Evolutionary conservation across 35 echinoderm and acorn worm genomes (phyloP), one percentile per base, ranked within the genome.

Genomic region (Ophiothrix spiculata): DNA sequence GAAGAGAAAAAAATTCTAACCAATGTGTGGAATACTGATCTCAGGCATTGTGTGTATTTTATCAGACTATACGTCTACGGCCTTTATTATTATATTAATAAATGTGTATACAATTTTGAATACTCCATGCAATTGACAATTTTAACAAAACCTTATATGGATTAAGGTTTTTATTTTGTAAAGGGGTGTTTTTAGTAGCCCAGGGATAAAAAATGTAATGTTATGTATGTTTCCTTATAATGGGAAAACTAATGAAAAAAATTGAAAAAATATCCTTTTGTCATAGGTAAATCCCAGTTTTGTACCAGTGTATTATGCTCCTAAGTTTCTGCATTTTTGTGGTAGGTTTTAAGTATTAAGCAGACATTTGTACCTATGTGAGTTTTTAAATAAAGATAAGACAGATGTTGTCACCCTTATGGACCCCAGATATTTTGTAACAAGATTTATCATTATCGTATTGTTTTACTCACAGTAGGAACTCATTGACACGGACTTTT

Each of bases 281-380:
- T 69, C 60, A 69, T 69, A n/a, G 60, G 10, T 69, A 69, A 25
- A 10, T 28, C 45, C 45, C 60, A 15, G 60, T 10, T 69, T 69
- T 10, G 8, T 69, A 69, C 60, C 60, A 15, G 60, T 69, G 60
- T 69, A 69, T 69, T 69, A 25, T 69, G 60, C 60, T 69, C 60
- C 29, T 69, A 69, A 69, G 60, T 69, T 69, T 69, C 60, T 69
- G 60, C 60, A 69, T 69, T 69, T 69, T 69, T 69, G 60, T 69
- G 60, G 42, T 69, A 69, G 60, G 8, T 10, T 69, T 69, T 69
- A 15, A 69, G 60, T 69, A 69, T 69, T n/a, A 15, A 69, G 60
- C 60, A 69, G 60, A 69, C 60, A 69, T 69, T 69, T 69, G 60
- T 69, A 69, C 60, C 60, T 69, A 69, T 69, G 60, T 69, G 60